Conservation (phyloP, 2,797 vertebrate genomes). For the Rhyacichthys aspro region DNA sequence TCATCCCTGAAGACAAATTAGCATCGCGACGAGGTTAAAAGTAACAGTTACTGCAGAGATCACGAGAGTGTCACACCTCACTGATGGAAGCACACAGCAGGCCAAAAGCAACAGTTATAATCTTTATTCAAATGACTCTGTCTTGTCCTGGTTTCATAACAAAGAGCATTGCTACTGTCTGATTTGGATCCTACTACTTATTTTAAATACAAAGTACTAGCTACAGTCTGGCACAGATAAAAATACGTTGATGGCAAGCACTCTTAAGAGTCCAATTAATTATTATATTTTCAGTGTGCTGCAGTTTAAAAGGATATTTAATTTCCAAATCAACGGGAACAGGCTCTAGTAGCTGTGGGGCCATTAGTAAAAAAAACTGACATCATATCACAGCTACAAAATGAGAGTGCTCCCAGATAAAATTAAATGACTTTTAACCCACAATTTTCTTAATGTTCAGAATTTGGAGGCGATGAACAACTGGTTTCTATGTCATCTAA, state of each 20-base stretch:
- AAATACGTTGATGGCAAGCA: not conserved
- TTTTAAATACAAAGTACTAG: not conserved
- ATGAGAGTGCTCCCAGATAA: too few species aligned
- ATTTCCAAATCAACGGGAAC: not conserved
- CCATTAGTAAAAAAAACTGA: too few species aligned
- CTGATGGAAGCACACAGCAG: too few species aligned
- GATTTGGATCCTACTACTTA: not conserved
- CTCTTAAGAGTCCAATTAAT: not conserved
- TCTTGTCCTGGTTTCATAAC: constrained; percentile 3
- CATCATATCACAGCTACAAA: too few species aligned
- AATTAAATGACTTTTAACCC: too few species aligned
- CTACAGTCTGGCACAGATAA: not conserved
- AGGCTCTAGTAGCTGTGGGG: too few species aligned
- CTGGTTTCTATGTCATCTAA: too few species aligned
- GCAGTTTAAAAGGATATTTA: not conserved
- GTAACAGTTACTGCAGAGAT: not conserved
- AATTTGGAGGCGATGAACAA: too few species aligned
- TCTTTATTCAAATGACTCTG: not conserved
- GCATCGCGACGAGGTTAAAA: not conserved
- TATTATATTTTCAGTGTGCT: not conserved
- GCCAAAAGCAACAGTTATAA: too few species aligned
- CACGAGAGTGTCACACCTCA: not conserved
- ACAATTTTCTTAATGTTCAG: too few species aligned
- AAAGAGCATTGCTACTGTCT: not conserved
- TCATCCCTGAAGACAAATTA: not conserved